Base-by-base conservation (phyloP, 1,140 invertebrate genomes). In the Eulimnadia texana region DNA sequence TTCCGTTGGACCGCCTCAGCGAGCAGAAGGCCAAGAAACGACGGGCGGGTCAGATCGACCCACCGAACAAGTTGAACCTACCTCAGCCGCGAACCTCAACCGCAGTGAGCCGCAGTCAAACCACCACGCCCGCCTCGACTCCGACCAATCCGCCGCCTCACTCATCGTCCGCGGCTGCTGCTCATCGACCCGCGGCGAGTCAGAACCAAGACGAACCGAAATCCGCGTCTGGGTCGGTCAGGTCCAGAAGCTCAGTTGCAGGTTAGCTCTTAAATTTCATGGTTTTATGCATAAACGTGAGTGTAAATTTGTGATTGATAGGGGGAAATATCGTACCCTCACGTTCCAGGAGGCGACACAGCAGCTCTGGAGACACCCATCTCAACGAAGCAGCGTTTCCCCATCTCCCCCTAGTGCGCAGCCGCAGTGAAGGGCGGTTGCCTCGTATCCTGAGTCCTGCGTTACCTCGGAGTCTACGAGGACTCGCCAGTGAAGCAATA, bases 1-100 rank as follows among this genome's bases (percentile, higher is more conserved):
- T 95, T 47, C 91, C 91, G 1, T 70, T 94, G 54, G 89, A 93
- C 68, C 76, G 90, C 63, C 71, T 92, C 23, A 85, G 82, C 50
- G 90, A 93, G 67, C 88, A 88, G 67, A 90, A 90, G 68, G 79
- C 80, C 33, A 90, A 88, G 69, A 80, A 80, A 65, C 76, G 81
- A 29, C 74, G 76, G 42, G 76, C 73, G 52, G 63, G 59, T 2
- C 53, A 50, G 20, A 55, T 61, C 11, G 55, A 57, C 25, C n/a
- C 33, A 16, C 55, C 33, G 11, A 29, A 27, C 29, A 3, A n/a
- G 10, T 20, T 57, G 11, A 33, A 33, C 9, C 28, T 50, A 50
- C 49, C 49, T 28, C 51, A 61, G 2, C 52, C 59, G 13, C 29
- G 60, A 22, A 65, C 66, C 28, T 62, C 61, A 50, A 47, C 61